Conservation (phyloP, 2,113 vertebrate genomes). For the Panurus biarmicus region DNA sequence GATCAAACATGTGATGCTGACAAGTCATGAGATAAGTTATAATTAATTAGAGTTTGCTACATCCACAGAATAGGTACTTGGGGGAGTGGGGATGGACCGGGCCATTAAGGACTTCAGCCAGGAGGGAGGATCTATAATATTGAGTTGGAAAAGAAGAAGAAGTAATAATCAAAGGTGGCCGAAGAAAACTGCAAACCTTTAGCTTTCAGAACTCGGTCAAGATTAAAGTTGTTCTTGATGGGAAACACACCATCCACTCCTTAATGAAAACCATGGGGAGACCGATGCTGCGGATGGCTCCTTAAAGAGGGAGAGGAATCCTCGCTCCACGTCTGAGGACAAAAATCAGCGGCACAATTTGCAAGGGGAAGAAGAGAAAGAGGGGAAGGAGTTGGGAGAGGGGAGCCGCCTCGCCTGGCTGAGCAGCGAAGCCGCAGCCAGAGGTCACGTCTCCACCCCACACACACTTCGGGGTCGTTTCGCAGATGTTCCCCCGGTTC, state of each 20-base stretch:
- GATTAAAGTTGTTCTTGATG: conserved; percentile 61
- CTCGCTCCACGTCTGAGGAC: neutral
- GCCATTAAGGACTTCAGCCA: conserved; percentile 12
- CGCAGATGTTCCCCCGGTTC: conserved; percentile 4
- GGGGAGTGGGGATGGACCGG: conserved; percentile 16
- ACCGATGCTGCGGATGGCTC: neutral
- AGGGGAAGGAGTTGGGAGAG: neutral
- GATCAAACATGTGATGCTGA: conserved; percentile 54
- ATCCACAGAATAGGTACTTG: conserved; percentile 45
- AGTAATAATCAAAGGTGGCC: conserved; percentile 58
- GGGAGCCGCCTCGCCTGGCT: neutral
- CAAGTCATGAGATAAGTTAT: conserved; percentile 55
- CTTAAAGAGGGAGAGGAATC: neutral
- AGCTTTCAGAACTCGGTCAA: conserved; percentile 49
- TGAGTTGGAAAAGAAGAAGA: conserved; percentile 43
- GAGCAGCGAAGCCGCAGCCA: neutral
- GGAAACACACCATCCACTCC: conserved; percentile 49
- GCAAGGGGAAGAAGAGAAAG: neutral
- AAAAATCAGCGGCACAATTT: neutral
- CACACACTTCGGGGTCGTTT: neutral
- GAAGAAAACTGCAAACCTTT: conserved; percentile 57
- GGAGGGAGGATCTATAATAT: conserved; percentile 55
- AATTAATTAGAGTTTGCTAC: conserved; percentile 60
- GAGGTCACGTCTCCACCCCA: neutral
- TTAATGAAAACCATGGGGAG: conserved; percentile 61